Evolutionary conservation across 2,797 vertebrate species (phyloP), one percentile per base, ranked within the genome.

Genomic region (Manis pentadactyla): DNA sequence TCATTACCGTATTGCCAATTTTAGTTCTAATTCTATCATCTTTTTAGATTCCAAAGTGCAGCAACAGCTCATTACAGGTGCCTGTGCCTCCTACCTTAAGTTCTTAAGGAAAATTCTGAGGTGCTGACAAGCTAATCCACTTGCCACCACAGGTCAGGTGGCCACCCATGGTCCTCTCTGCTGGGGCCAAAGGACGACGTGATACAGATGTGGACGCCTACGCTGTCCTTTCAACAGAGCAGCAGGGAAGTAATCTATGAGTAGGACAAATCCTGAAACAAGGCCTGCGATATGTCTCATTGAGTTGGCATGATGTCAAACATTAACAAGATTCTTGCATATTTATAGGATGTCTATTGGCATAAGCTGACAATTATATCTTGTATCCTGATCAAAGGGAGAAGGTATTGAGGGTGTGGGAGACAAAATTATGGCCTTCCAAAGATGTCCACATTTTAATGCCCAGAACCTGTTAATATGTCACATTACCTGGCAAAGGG

Each of bases 31-130:
- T 39, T 75, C 46, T 59, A 31, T 2, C 14, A 25, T 23, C 53
- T 21, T 61, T 59, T 87, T 59, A 49, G 34, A 66, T 75, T 74
- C 71, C 71, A 79, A 12, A 49, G 9, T 61, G 49, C 25, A 31
- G 6, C 66, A 87, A 51, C 34, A 25, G 39, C 25, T 46, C 29
- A 34, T 17, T 57, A 83, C 0, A 39, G 21, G 46, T 53, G 39
- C 39, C 87, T 91, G 34, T 46, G 49, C 27, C 31, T 68, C 31
- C 94, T 9, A 23, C 29, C 29, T 68, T 6, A 7, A 59, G 31
- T 83, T 93, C 69, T 68, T 85, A 63, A 75, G 84, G 59, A 88
- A 75, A 88, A 49, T 49, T 55, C n/a, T 66, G 59, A 74, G 39
- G 15, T 29, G 13, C 23, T 23, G 2, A 68, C 17, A 77, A 89